These are phyloP conservation scores for Telenomus remus DNA, from an alignment of 1,140 invertebrate genomes.

Conservation along the genomic window DNA sequence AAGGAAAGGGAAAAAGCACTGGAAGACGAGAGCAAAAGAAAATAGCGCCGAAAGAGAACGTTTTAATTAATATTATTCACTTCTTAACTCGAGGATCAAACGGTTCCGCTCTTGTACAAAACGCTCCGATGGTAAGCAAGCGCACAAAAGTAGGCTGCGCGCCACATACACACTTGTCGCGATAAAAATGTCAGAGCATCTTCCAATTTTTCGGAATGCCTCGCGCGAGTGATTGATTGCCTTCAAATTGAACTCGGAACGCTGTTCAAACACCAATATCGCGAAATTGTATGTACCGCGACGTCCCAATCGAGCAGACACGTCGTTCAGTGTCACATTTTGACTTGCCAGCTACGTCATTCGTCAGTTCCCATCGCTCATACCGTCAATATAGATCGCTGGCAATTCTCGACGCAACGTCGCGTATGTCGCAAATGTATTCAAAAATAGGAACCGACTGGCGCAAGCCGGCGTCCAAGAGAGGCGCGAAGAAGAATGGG, in stretches of 20 bases:
- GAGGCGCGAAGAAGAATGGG: conserved; percentile 41
- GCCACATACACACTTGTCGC: not conserved
- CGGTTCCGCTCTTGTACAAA: conserved; percentile 52
- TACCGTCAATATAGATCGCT: conserved; percentile 65
- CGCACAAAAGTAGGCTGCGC: conserved; percentile 20
- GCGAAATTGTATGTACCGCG: conserved; percentile 22
- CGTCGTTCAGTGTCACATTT: conserved; percentile 33
- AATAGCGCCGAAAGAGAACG: conserved; percentile 65
- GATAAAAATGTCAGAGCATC: conserved; percentile 8
- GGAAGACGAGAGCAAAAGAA: conserved; percentile 59
- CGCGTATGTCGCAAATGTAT: conserved; percentile 65
- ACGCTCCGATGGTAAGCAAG: conserved; percentile 14
- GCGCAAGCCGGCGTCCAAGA: conserved; percentile 22
- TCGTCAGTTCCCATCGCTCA: conserved; percentile 68
- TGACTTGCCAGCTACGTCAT: conserved; percentile 66
- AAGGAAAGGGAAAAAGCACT: conserved; percentile 38
- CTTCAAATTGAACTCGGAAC: conserved; percentile 10
- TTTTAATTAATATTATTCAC: conserved; percentile 75
- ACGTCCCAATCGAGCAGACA: conserved; percentile 22
- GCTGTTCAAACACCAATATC: conserved; percentile 24
- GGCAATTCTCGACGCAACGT: conserved; percentile 58
- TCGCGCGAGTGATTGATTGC: conserved; percentile 28
- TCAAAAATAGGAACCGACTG: conserved; percentile 60
- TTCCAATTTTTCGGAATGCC: conserved; percentile 22
- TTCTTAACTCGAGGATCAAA: conserved; percentile 71